Percentiles rank a stretch among this genome's conserved stretches.
Conservation (phyloP, 2,888 invertebrate genomes). For the Lepetodrilus schrolli region DNA sequence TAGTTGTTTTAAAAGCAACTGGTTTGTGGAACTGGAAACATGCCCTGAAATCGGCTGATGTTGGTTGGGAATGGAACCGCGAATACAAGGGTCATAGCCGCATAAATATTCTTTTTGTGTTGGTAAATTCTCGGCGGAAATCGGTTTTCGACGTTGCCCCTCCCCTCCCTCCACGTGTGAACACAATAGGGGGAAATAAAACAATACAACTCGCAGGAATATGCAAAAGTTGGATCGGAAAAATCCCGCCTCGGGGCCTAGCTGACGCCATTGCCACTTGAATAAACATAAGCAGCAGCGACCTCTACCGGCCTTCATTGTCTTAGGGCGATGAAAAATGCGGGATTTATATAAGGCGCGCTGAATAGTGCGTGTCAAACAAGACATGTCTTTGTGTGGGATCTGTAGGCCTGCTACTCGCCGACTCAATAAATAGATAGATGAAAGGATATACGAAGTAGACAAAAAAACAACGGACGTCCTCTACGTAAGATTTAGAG, state of each 20-base stretch:
- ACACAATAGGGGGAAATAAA: conserved; percentile 21
- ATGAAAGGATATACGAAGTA: not conserved
- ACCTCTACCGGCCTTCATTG: conserved; percentile 27
- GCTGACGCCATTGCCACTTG: conserved; percentile 35
- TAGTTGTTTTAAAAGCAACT: not conserved
- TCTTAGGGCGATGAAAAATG: conserved; percentile 28
- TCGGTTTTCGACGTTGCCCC: not conserved
- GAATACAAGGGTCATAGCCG: not conserved
- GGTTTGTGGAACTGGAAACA: not conserved
- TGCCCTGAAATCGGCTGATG: not conserved
- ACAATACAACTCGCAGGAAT: conserved; percentile 10
- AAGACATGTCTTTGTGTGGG: conserved; percentile 6
- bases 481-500: not conserved
- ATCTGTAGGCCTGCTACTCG: not conserved
- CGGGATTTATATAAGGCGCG: conserved; percentile 9
- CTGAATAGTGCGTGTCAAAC: conserved; percentile 2
- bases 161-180: conserved; percentile 15
- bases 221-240: conserved; percentile 28
- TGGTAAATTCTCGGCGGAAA: conserved; percentile 16
- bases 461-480: not conserved
- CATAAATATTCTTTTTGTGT: not conserved
- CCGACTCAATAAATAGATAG: not conserved
- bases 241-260: conserved; percentile 19
- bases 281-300: conserved; percentile 30
- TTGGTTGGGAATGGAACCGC: not conserved